Evolutionary conservation across 2,888 invertebrate species (phyloP), one percentile per base, ranked within the genome.

Genomic region (Xanthia togata): DNA sequence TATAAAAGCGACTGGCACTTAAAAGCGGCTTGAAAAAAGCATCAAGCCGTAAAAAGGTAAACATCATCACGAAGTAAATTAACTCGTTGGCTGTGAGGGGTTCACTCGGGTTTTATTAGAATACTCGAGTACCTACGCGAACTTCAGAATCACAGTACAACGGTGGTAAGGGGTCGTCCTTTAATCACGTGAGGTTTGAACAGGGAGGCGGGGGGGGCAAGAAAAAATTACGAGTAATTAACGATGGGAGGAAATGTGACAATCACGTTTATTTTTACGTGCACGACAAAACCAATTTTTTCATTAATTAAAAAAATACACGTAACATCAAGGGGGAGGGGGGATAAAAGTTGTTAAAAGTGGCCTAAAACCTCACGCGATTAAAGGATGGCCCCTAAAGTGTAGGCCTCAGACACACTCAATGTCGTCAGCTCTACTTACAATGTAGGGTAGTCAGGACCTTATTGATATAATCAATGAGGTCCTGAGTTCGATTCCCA

Each of bases 1-100:
- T 79, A 76, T 85, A 81, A 87, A 87, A 85, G 65, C 76, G 60
- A 79, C 68, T 31, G 68, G 76, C 84, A 83, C 82, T 85, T 90
- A 84, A 90, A 81, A 88, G 86, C 73, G 84, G 86, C 87, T 86
- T 87, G 85, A 90, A 91, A 89, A 90, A 91, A 87, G 84, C 90
- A 88, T 80, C 86, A 83, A 84, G 82, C 84, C 83, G 83, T 88
- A 86, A 88, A 89, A 87, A 90, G 86, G 87, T 87, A 88, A 89
- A 91, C 89, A 90, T 91, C 89, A 89, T 90, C 82, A 87, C 85
- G 88, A 79, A 83, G 90, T 81, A 90, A 92, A 91, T 92, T 89
- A 92, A 90, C 89, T 91, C 84, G 83, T 87, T 88, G 83, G 83
- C 88, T 89, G 75, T 26, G 86, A 89, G 88, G 83, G 88, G 86